Evolutionary conservation across 53 echinoderm and acorn worm genomes (phyloP), one percentile per base, ranked within the genome.

Genomic region (Patiria pectinifera): DNA sequence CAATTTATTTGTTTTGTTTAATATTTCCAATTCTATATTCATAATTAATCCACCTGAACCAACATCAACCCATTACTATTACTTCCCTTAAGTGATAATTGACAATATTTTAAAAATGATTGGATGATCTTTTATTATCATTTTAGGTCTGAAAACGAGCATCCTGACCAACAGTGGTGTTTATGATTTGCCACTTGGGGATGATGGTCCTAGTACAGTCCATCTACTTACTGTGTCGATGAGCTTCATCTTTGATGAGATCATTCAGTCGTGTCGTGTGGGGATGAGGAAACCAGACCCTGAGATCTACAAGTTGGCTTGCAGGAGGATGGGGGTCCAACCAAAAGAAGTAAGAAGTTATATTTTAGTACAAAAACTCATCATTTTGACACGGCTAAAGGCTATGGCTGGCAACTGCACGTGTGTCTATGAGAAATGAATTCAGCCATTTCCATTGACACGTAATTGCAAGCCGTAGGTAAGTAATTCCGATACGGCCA

Each of bases 161-260:
- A 92, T 96, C 49, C 62, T 98, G 70, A 98, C 97, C 81, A 98
- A 98, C 76, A 97, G 95, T 87, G 97, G 94, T 89, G 94, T 95
- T 6, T 92, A 94, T 61, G 99, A 98, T 82, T 76, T 87, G 22
- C 77, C 80, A 11, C 4, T 82, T 2, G 26, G 14, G 66, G 69
- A 78, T 13, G 44, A 85, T 6, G 85, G 82, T 12, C 19, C 35
- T 35, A 35, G 35, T 35, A 35, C 35, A 35, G 35, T 35, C 35
- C 35, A 35, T 35, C 35, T 0, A 10, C 93, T 25, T 13, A 85
- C 97, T 91, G 10, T 91, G 24, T 44, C 83, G 0, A 89, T 97
- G 18, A 92, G 75, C 16, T 53, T 92, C 61, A 71, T 94, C 6
- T 95, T 94, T 85, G 99, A 98, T 81, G 93, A 98, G 11, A 44